Conservation (phyloP, 2,888 invertebrate genomes). For the Thera obeliscata region DNA sequence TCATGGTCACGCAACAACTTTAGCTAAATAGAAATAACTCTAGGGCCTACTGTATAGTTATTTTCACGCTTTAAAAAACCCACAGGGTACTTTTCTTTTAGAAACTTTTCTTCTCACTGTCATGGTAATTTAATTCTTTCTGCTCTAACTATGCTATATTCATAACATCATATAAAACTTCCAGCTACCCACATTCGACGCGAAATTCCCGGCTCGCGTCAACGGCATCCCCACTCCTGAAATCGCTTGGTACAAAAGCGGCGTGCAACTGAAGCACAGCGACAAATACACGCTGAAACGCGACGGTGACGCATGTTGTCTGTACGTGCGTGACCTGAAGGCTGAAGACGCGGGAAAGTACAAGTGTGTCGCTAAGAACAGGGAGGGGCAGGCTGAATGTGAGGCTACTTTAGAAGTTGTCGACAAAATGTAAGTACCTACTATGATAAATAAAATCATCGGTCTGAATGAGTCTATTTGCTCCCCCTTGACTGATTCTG, state of each 20-base stretch:
- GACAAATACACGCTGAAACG: constrained; percentile 90
- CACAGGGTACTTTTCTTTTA: too few species aligned
- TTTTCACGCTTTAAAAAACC: too few species aligned
- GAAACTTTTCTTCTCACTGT: background rate
- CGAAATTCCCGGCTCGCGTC: constrained; percentile 92
- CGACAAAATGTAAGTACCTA: constrained; percentile 93
- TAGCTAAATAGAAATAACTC: too few species aligned
- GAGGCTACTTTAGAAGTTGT: constrained; percentile 90
- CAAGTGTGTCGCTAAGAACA: constrained; percentile 91
- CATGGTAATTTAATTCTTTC: background rate
- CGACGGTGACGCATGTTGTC: constrained; percentile 91
- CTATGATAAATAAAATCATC: too few species aligned
- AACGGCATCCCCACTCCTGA: constrained; percentile 93
- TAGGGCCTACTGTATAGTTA: too few species aligned
- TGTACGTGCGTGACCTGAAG: constrained; percentile 89
- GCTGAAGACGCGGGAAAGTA: constrained; percentile 89
- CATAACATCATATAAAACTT: constrained; percentile 14
- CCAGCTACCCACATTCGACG: constrained; percentile 90
- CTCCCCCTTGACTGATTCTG: too few species aligned
- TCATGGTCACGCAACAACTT: too few species aligned
- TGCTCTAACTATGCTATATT: background rate
- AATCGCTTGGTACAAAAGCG: constrained; percentile 94
- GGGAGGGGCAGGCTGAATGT: constrained; percentile 91
- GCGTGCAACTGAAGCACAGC: constrained; percentile 87
- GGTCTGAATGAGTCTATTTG: too few species aligned